phyloP scores from a whole-genome alignment of 2,888 invertebrate genomes.

The Ectemnius continuus region DNA sequence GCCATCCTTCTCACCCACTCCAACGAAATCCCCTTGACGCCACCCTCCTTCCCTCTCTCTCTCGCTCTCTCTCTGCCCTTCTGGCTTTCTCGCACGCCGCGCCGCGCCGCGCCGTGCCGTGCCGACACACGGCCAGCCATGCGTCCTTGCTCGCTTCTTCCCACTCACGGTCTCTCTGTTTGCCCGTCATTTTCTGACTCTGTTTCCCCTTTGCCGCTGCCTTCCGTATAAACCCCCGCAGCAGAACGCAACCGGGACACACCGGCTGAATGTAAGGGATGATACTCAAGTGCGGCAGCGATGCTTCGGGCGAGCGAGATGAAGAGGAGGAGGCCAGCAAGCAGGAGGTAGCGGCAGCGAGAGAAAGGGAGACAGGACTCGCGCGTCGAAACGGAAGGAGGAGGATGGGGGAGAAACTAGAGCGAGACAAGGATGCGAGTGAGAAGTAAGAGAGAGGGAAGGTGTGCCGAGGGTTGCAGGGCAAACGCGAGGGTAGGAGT shows the following conservation, averaged over 20 bases:
- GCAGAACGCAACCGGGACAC: conserved; percentile 62
- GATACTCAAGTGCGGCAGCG: conserved; percentile 26
- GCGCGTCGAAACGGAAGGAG: conserved; percentile 19
- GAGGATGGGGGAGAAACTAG: conserved; percentile 23
- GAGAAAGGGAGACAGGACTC: conserved; percentile 13
- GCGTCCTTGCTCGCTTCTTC: conserved; percentile 2
- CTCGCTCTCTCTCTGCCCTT: conserved; percentile 17
- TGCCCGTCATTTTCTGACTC: background rate
- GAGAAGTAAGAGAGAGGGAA: conserved; percentile 41
- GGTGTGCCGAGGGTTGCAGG: conserved; percentile 58
- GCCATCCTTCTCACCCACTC: conserved; percentile 34
- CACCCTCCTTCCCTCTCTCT: conserved; percentile 32
- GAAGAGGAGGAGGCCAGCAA: conserved; percentile 7
- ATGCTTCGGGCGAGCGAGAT: background rate
- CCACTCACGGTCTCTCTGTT: background rate
- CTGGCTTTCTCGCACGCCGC: background rate
- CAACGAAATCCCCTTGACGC: background rate
- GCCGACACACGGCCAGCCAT: conserved; percentile 21
- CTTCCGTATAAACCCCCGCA: conserved; percentile 25
- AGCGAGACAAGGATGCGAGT: background rate
- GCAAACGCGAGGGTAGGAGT: conserved; percentile 66
- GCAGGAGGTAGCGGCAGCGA: conserved; percentile 19
- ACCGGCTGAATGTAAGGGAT: conserved; percentile 56
- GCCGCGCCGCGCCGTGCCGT: no score
- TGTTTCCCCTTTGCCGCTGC: background rate